Evolutionary conservation across 2,797 vertebrate species (phyloP), one percentile per base, ranked within the genome.

Genomic region (Tenualosa ilisha): DNA sequence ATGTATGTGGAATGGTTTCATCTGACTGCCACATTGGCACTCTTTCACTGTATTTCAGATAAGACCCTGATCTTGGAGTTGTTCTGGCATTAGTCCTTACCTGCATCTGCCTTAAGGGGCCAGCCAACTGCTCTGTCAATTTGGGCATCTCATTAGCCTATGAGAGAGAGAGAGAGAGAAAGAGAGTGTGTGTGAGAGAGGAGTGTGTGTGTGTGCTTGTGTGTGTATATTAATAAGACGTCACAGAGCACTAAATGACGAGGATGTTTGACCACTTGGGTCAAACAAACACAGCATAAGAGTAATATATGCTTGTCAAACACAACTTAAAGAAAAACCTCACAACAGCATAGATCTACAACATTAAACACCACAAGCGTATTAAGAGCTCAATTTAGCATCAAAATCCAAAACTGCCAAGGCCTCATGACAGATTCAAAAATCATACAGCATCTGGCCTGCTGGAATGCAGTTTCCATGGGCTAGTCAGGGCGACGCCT

Each of bases 81-180:
- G 1, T n/a, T 22, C 61, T 63, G 61, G n/a, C 24, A 11, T 72
- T 31, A 2, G 15, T 43, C 3, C 0, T 89, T 95, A 99, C 98
- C 97, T 99, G 98, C 98, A 99, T 99, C 89, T 99, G 98, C 81
- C 98, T 96, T 85, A 99, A 95, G 0, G 98, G 98, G 63, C 97
- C 98, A 0, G 97, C 98, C 37, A 99, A 92, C 22, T 98, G 97
- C 88, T 99, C 98, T 0, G 98, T 99, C 89, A 99, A 89, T 87
- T 98, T 99, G 9, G 98, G 98, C 97, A 99, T 98, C 95, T 99
- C 98, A 43, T 93, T 97, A 82, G 98, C 98, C 98, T 99, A 91
- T 2, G 11, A 83, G n/a, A 81, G 20, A 26, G 1, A 72, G 0
- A 68, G 6, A 83, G 6, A 43, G 49, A 59, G 15, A 22, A 12